A percentile compares a stretch with the other conserved stretches of the same genome.
Evolutionary conservation across 2,797 vertebrate genomes (phyloP).

Genomic region (Lepilemur septentrionalis): DNA sequence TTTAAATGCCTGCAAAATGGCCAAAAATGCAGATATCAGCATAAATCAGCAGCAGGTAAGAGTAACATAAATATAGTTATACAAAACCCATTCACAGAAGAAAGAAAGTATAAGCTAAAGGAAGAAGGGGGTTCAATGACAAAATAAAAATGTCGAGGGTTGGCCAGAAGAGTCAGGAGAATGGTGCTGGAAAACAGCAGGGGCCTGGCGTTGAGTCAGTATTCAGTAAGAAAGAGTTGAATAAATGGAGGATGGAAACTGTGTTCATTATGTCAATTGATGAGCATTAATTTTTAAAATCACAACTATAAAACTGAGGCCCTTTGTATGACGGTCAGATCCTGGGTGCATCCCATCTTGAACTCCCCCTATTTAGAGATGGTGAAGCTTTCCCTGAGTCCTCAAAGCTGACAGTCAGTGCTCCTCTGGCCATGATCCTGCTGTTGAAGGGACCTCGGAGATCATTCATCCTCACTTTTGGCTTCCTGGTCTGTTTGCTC

Average conservation of each 20-base stretch:
- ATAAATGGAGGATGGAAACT: neutral
- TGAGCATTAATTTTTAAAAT: neutral
- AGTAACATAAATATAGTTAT: neutral
- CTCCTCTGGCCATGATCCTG: neutral
- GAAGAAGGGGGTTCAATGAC: neutral
- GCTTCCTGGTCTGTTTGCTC: neutral
- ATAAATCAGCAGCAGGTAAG: neutral
- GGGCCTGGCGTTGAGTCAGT: neutral
- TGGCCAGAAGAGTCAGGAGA: neutral
- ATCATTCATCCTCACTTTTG: neutral
- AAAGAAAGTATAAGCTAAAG: neutral
- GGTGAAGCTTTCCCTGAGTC: neutral
- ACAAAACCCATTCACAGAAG: neutral
- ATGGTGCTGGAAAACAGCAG: neutral
- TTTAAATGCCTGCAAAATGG: neutral
- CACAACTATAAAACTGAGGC: neutral
- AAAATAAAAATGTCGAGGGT: neutral
- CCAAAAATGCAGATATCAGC: neutral
- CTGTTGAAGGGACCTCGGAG: neutral
- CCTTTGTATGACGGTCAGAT: neutral
- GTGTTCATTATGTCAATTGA: neutral
- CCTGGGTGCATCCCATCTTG: neutral
- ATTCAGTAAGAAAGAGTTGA: neutral
- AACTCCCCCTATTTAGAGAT: neutral
- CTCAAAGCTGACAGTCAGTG: neutral